Base-by-base conservation (phyloP, 2,113 vertebrate genomes). In the Mixornis gularis region DNA sequence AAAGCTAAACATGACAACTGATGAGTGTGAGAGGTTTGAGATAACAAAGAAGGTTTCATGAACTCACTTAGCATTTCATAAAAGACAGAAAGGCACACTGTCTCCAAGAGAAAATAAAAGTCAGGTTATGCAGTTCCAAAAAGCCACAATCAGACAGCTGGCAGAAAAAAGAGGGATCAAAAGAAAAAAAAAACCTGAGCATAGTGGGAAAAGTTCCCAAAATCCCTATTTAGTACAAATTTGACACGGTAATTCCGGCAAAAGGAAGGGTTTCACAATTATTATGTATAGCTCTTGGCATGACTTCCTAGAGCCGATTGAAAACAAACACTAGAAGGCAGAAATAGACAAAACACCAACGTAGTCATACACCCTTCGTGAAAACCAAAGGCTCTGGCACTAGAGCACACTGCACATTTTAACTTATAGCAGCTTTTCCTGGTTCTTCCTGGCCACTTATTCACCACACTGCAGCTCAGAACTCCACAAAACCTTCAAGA, bases 271-370 rank as follows among this genome's bases (percentile, higher is more conserved):
- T 55, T 83, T 77, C 13, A 58, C 29, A 49, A 14, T 25, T 77
- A 56, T 62, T 65, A 60, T 27, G 44, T 60, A 51, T 30, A 73
- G 41, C 1, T 73, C 48, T 9, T 49, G 26, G 29, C 63, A 58
- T 10, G 17, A 29, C 17, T 62, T 65, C 21, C 36, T 46, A 53
- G 74, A 85, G 17, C 21, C 32, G 19, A 72, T 68, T 91, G 71
- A 85, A 89, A 93, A 60, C 40, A 79, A 66, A 85, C 32, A 52
- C 40, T 15, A 44, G 40, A 76, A 93, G 8, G n/a, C 40, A 93
- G 70, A 85, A 89, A 85, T 0, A 82, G 52, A 69, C 29, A 64
- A 63, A 65, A 34, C 21, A 81, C 34, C 34, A 71, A 53, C 2
- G 65, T 5, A 64, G 71, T 12, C 44, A 71, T 51, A 29, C 11